phyloP scores from a whole-genome alignment of 1,140 invertebrate species.

The Andrena cerasifolii region DNA sequence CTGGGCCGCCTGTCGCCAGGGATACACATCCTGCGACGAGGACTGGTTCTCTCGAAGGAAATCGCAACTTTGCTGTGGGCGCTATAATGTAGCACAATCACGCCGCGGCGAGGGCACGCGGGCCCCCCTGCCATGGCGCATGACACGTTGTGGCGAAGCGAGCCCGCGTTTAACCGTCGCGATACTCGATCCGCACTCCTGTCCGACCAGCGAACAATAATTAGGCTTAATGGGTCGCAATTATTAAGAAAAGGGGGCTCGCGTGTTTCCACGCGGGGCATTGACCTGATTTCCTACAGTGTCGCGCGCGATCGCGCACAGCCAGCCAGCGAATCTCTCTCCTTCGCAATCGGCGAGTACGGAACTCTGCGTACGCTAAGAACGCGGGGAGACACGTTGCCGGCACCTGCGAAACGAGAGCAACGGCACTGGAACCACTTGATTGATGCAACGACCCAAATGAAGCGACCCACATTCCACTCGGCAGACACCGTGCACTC shows the following conservation, averaged over 20 bases:
- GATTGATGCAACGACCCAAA: slow-evolving; percentile 44
- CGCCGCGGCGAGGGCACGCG: not conserved
- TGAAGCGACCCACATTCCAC: slow-evolving; percentile 42
- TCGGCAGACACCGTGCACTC: not conserved
- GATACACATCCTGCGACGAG: not conserved
- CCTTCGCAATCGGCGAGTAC: not conserved
- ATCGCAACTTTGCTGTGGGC: slow-evolving; percentile 11
- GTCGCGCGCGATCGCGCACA: not conserved
- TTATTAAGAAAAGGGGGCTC: slow-evolving; percentile 27
- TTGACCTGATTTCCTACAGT: slow-evolving; percentile 38
- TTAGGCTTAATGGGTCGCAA: slow-evolving; percentile 36
- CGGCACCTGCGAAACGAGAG: slow-evolving; percentile 17
- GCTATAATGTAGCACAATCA: slow-evolving; percentile 1
- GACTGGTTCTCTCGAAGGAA: slow-evolving; percentile 13
- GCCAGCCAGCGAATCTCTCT: not conserved
- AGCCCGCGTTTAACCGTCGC: slow-evolving; percentile 13
- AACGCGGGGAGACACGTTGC: not conserved
- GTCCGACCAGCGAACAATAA: slow-evolving; percentile 17
- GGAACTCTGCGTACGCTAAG: not conserved
- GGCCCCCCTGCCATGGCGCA: not conserved
- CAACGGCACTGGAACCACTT: slow-evolving; percentile 30
- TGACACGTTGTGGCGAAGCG: not conserved
- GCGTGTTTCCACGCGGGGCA: slow-evolving; percentile 29
- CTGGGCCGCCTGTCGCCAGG: not conserved
- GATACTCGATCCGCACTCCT: slow-evolving; percentile 20